Base-by-base conservation (phyloP, 2,113 vertebrate genomes). In the Holacanthus passer region DNA sequence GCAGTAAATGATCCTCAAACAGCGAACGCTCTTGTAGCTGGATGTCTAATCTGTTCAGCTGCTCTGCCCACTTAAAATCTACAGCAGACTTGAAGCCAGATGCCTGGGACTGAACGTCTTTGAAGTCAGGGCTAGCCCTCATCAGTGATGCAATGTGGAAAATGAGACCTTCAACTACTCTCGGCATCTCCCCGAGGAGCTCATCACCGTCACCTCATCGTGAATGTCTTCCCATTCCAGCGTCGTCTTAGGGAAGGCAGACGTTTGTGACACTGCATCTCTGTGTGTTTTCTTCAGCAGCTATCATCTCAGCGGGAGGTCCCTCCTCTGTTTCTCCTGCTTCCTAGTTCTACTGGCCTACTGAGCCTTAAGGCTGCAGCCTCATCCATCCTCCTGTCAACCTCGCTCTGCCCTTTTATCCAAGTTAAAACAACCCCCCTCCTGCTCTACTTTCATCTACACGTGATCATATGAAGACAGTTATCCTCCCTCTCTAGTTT, bases 301-400 rank as follows among this genome's bases (percentile, higher is more conserved):
- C 81, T 82, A 69, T 79, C 69, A 60, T 75, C 86, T 87, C 86
- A 67, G 76, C 65, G 16, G 84, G 82, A 67, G 79, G 74, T 73
- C 53, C n/a, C 17, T 53, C 66, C 82, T 86, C 43, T 7, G 27
- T 73, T 75, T 78, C 77, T 73, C 32, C 77, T 74, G 65, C 55
- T 76, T 86, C n/a, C 55, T 74, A 79, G 60, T 64, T 71, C 47
- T 35, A 35, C 62, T 66, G 77, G 67, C 78, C 70, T 47, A 58
- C 50, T 67, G 31, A 85, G 76, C 75, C 77, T 80, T 52, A 85
- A 67, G 88, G 73, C 79, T 71, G 72, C 71, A 70, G 71, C 41
- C 47, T 78, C 73, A 79, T 84, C 75, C 52, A 79, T 84, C 80
- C 63, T 70, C 43, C 55, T 35, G 52, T 86, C 85, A 67, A 20